Base-by-base conservation (phyloP, 2,113 vertebrate species). In the Pagrus major region DNA sequence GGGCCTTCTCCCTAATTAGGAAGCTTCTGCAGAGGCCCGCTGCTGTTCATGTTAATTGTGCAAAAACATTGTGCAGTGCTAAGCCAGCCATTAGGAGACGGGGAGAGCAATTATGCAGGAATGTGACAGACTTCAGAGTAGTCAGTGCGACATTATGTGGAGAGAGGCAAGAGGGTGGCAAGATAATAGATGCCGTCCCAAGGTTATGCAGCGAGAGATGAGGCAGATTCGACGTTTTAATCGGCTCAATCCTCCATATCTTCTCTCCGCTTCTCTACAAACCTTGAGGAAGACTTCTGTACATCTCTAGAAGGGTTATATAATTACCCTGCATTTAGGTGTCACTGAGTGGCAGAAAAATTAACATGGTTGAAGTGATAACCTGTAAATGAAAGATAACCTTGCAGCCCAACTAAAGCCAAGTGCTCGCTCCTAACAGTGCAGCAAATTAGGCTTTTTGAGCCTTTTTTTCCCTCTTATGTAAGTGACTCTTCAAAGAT, bases 81-180 rank as follows among this genome's bases (percentile, higher is more conserved):
- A 60, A 83, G 74, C 33, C 81, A 65, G 55, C 69, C 80, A 78
- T 89, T 85, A 86, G 55, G 20, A 71, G 73, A 74, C 2, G 5
- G 41, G 56, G 52, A 42, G 71, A 49, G 71, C 78, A 90, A 90
- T 91, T 91, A 89, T 46, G 73, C 41, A 60, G 41, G 69, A 89
- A 82, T 81, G 61, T 63, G 80, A 82, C 65, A 74, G 80, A 76
- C 66, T 78, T 66, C 11, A 33, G 49, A 61, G 39, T 88, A 69
- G 71, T 65, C 35, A 52, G 20, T 77, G 75, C 78, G 86, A 70
- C 49, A 23, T 79, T 71, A 35, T 58, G 44, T 69, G 6, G 52
- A 1, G 0, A 61, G 31, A 61, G 75, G 72, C 14, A 37, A 58
- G 21, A 49, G 35, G 27, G 41, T 56, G 21, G 35, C 39, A n/a